Percentiles rank a stretch among this genome's conserved stretches.
Evolutionary conservation across 2,797 vertebrate genomes (phyloP).

Genomic region (Eulemur coronatus): DNA sequence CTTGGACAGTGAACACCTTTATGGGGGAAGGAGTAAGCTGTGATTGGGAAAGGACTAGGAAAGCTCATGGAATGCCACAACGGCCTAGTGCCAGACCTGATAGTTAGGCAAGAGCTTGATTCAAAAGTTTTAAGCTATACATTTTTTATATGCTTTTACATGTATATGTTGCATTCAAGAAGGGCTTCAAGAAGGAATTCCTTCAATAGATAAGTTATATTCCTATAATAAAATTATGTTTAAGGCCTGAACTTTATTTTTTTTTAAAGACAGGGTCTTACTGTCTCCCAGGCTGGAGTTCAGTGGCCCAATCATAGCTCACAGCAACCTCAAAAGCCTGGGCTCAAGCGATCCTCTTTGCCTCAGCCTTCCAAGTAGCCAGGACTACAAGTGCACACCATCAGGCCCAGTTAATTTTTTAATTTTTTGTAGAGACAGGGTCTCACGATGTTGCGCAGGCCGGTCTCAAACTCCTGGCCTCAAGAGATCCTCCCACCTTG

Average conservation of each 20-base stretch:
- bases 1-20: not conserved
- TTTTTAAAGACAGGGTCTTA: not conserved
- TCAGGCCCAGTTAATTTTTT: not conserved
- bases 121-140: not conserved
- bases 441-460: not conserved
- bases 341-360: not conserved
- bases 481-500: not conserved
- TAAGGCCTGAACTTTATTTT: not conserved
- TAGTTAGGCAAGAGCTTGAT: not conserved
- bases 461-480: not conserved
- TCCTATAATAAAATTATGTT: not conserved
- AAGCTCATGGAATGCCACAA: not conserved
- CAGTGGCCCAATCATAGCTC: not conserved
- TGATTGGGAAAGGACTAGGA: not conserved
- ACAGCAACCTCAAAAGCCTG: not conserved
- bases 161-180: not conserved
- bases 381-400: not conserved
- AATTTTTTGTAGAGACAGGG: not conserved
- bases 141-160: not conserved
- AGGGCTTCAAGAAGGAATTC: not conserved
- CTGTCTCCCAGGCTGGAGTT: not conserved
- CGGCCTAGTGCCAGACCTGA: not conserved
- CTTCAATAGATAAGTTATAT: not conserved
- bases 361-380: not conserved
- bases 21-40: not conserved